Percentiles rank a stretch among this genome's conserved stretches.
Conservation (phyloP, 2,888 invertebrate species). For the Gerris lacustris region DNA sequence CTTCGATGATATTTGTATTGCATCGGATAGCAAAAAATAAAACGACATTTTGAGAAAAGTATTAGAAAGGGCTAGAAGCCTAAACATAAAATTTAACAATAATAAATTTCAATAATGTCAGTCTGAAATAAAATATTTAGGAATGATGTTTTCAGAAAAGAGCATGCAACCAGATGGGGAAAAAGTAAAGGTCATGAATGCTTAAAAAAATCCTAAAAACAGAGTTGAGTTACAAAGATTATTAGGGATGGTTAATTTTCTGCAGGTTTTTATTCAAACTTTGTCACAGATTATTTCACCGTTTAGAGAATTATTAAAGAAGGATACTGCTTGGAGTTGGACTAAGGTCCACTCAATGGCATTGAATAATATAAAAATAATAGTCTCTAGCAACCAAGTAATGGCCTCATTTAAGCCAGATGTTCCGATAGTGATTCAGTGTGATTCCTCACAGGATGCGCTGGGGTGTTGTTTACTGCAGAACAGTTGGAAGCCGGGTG, state of each 20-base stretch:
- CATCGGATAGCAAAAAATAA: constrained; percentile 25
- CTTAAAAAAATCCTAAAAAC: background rate
- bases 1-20: constrained; percentile 31
- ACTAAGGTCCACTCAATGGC: background rate
- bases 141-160: background rate
- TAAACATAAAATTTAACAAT: background rate
- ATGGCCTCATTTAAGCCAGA: background rate
- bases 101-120: background rate
- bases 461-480: background rate
- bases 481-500: no score
- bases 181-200: background rate
- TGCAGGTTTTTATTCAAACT: background rate
- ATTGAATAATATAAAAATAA: background rate
- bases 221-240: background rate
- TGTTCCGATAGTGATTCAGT: background rate
- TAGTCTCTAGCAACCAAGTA: background rate
- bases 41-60: background rate
- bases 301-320: background rate
- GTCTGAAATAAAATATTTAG: background rate
- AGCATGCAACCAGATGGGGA: background rate
- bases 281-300: background rate
- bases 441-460: background rate
- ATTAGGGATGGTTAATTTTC: background rate
- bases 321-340: background rate
- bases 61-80: background rate